These are phyloP conservation scores for Microtus richardsoni DNA, from an alignment of 2,113 vertebrate genomes.

Conservation along the genomic window DNA sequence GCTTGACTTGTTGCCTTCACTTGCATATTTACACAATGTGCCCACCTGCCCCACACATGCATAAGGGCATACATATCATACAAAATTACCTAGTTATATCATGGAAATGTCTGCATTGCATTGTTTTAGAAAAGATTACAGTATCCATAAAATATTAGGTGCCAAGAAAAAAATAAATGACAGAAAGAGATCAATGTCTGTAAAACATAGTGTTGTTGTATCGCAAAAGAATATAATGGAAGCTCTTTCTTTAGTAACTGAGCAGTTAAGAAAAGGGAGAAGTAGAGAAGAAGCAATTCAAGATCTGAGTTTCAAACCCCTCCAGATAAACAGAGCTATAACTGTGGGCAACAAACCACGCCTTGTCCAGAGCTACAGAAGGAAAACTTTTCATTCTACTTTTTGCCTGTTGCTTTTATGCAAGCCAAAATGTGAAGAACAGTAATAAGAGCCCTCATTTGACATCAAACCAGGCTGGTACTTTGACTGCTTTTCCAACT, in stretches of 20 bases:
- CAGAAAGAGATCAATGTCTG: not conserved
- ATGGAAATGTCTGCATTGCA: not conserved
- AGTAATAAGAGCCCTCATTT: not conserved
- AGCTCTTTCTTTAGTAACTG: not conserved
- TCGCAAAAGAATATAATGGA: not conserved
- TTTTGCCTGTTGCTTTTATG: not conserved
- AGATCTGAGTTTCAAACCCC: not conserved
- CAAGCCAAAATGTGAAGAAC: not conserved
- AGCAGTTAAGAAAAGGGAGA: not conserved
- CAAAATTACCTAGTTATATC: not conserved
- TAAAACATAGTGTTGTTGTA: not conserved
- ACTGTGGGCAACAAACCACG: not conserved
- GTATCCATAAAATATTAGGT: not conserved
- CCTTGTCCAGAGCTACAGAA: not conserved
- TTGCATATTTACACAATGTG: too few relatives aligned
- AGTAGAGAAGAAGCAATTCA: not conserved
- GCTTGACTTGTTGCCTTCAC: too few relatives aligned
- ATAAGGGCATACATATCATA: not conserved
- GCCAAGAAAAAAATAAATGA: not conserved
- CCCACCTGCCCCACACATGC: too few relatives aligned
- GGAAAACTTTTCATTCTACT: not conserved
- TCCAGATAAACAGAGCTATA: not conserved
- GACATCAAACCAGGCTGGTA: rapidly evolving
- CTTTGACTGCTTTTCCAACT: not conserved
- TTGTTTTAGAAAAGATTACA: not conserved